Evolutionary conservation across 2,888 invertebrate genomes (phyloP), one percentile per base, ranked within the genome.

Genomic region (Macrophya annulata): DNA sequence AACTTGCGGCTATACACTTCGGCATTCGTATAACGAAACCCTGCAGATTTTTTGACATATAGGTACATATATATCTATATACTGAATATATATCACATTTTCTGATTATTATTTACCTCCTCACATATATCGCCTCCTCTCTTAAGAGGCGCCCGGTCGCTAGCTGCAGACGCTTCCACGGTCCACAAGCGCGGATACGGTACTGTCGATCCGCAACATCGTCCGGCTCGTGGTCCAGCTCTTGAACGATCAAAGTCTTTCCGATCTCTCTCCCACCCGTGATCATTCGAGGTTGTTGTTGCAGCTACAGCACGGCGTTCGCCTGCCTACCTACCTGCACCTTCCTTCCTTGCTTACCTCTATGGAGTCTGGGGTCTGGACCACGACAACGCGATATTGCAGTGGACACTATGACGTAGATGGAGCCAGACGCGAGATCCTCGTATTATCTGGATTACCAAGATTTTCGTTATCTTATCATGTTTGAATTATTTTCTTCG

Each of bases 151-250:
- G 71, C 83, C 71, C 83, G 83, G 21, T 81, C 81, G 40, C 81
- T 81, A 62, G 43, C 81, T 81, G 59, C 31, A 48, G 68, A 83
- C 55, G 55, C 83, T 65, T 83, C 83, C 68, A 68, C 83, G 83
- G 83, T 71, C 83, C 83, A 74, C 72, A n/a, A 83, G 83, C 83
- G 83, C 83, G 83, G 71, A 71, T 83, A 83, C 83, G 83, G 48
- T 65, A 83, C 83, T 83, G 83, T 83, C 83, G 65, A 45, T 83
- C 83, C 68, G 51, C n/a, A 48, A 65, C 62, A 62, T 81, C 59
- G 62, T 62, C 81, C 77, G 37, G 59, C 81, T 81, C 62, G 59
- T 81, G 81, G 68, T 68, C 68, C 83, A 68, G 48, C 83, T 83
- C 83, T 68, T 45, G 68, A 83, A 65, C 83, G 83, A 83, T 83